Evolutionary conservation across 2,888 invertebrate genomes (phyloP), one percentile per base, ranked within the genome.

Genomic region (Nomada ruficornis): DNA sequence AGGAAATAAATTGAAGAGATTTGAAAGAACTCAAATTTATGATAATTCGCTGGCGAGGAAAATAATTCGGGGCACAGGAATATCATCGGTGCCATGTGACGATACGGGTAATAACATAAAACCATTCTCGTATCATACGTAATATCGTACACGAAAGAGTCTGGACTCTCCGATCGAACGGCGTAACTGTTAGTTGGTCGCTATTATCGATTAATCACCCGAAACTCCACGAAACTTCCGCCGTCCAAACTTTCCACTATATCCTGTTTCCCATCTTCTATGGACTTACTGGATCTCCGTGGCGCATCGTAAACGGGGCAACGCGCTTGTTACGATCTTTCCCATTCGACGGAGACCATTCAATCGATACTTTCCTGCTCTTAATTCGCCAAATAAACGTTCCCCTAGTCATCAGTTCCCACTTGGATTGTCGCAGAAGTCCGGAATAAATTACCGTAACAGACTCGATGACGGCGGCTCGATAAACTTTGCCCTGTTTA

Each of bases 301-400:
- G 73, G 62, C 47, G 60, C 59, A 65, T 62, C 60, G 76, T 54
- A 69, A 74, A 65, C 78, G 80, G 75, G 75, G 15, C 60, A 55
- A 50, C 65, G 3, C 13, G 7, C 36, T 47, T 20, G 23, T 75
- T 67, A 57, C 57, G 68, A 73, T 59, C 68, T 54, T 26, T 47
- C 62, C 42, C 52, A 47, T 59, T 67, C 29, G 52, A 26, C 62
- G 44, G 44, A 26, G 63, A 11, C 42, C 20, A 44, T 62, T 55
- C 68, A 80, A 82, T 89, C 78, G 73, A 85, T 80, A 78, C 64
- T 71, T 67, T 54, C 68, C 80, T 63, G 54, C 74, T 78, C 63
- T 86, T 85, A 78, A 80, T 85, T 88, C 71, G 50, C 10, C 83
- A 77, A 85, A 86, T 85, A 83, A 85, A 86, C 80, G 77, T 83